These are phyloP conservation scores for Latheticus oryzae DNA, from an alignment of 2,888 invertebrate species.

Conservation along the genomic window DNA sequence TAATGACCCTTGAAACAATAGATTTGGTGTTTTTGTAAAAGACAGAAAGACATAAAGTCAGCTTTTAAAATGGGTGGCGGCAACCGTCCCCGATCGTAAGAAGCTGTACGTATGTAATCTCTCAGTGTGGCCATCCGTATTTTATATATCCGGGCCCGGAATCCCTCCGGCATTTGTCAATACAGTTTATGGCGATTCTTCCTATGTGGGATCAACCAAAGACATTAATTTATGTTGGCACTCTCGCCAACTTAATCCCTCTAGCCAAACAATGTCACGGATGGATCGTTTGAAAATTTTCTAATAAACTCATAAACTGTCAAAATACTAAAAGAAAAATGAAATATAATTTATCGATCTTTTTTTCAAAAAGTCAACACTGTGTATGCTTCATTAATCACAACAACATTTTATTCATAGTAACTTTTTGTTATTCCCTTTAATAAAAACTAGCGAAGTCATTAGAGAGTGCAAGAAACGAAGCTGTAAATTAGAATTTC, in stretches of 20 bases:
- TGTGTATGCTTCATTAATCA: no score
- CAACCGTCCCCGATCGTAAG: constrained; percentile 23
- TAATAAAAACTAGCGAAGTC: no score
- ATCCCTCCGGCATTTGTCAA: constrained; percentile 53
- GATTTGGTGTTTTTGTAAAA: no score
- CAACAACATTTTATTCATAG: no score
- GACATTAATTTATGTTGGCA: constrained; percentile 46
- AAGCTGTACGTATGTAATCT: constrained; percentile 36
- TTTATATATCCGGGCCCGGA: constrained; percentile 48
- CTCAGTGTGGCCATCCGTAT: constrained; percentile 43
- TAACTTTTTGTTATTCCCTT: no score
- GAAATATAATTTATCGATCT: no score
- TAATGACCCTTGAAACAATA: no score
- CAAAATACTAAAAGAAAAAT: no score
- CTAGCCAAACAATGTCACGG: constrained; percentile 14
- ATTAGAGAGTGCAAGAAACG: no score
- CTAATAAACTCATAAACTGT: no score
- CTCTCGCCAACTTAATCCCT: constrained; percentile 29
- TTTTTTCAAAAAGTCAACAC: no score
- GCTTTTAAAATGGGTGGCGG: constrained; percentile 15
- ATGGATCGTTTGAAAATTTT: not conserved
- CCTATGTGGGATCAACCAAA: constrained; percentile 48
- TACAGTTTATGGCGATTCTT: constrained; percentile 53
- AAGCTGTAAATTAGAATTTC: no score
- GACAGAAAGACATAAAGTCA: constrained; percentile 24